Conservation (phyloP, 1,140 invertebrate species). For the Steinernema khuongi region DNA sequence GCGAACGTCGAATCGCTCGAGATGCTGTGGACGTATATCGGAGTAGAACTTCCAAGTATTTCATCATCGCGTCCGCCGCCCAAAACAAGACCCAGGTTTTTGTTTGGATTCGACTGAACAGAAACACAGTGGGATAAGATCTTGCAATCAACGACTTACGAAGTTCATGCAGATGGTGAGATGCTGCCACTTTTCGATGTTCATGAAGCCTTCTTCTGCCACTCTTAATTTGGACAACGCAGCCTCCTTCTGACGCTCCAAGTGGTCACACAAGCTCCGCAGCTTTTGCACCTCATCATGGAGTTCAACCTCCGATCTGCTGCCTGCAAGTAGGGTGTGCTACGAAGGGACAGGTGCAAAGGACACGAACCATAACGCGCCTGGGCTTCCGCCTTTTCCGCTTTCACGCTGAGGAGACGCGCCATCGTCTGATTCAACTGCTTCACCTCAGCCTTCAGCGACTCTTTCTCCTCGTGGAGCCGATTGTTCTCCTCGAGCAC, state of each 20-base stretch:
- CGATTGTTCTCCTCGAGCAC: constrained; percentile 36
- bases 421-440: constrained; percentile 23
- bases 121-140: constrained; percentile 33
- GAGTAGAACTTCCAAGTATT: constrained; percentile 20
- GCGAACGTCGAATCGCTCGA: constrained; percentile 32
- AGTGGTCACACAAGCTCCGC: constrained; percentile 4
- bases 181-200: constrained; percentile 21
- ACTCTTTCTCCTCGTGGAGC: constrained; percentile 28
- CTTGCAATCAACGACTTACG: constrained; percentile 24
- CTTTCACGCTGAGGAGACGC: background rate
- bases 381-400: constrained; percentile 9
- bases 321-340: constrained; percentile 14
- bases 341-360: background rate
- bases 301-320: constrained; percentile 7
- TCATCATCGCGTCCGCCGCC: constrained; percentile 32
- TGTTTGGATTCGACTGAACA: constrained; percentile 35
- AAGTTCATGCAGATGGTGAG: constrained; percentile 13
- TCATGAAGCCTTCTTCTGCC: constrained; percentile 1
- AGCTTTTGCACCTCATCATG: background rate
- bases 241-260: constrained; percentile 13
- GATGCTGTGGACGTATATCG: constrained; percentile 37
- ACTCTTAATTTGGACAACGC: background rate
- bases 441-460: constrained; percentile 9
- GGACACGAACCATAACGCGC: background rate
- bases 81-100: constrained; percentile 34